Evolutionary conservation across 1,140 invertebrate genomes (phyloP).

Genomic region (Drosophila navojoa): DNA sequence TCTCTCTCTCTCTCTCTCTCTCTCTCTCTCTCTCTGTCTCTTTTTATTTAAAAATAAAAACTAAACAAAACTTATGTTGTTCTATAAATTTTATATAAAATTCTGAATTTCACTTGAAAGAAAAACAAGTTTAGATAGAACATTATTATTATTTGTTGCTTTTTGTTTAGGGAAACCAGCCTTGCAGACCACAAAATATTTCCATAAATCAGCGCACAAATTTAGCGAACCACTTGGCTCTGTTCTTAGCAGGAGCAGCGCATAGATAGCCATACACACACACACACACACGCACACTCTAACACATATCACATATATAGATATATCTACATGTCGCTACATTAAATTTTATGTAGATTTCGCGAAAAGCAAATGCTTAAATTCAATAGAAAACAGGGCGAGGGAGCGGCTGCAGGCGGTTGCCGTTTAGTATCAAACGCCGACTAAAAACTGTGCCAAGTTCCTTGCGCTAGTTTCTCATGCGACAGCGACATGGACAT

Average conservation of each 20-base stretch:
- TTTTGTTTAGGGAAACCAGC: slow-evolving; percentile 38
- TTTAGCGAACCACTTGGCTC: slow-evolving; percentile 51
- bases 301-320: slow-evolving; percentile 9
- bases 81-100: background rate
- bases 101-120: background rate
- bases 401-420: slow-evolving; percentile 1
- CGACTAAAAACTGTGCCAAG: slow-evolving; percentile 73
- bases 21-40: no score
- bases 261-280: slow-evolving; percentile 14
- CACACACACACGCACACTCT: background rate
- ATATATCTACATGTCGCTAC: slow-evolving; percentile 39
- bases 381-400: slow-evolving; percentile 37
- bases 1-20: no score
- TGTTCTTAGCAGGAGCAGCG: slow-evolving; percentile 53
- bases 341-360: slow-evolving; percentile 54
- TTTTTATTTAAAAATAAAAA: no score
- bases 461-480: slow-evolving; percentile 72
- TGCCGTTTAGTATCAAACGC: slow-evolving; percentile 53
- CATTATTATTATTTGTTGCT: no score
- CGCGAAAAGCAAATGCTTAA: slow-evolving; percentile 24
- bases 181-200: slow-evolving; percentile 38
- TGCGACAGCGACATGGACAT: slow-evolving; percentile 67
- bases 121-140: background rate
- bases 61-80: background rate
- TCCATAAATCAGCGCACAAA: slow-evolving; percentile 72